Evolutionary conservation across 2,113 vertebrate species (phyloP), one percentile per base, ranked within the genome.

Genomic region (Hystrix cristata): DNA sequence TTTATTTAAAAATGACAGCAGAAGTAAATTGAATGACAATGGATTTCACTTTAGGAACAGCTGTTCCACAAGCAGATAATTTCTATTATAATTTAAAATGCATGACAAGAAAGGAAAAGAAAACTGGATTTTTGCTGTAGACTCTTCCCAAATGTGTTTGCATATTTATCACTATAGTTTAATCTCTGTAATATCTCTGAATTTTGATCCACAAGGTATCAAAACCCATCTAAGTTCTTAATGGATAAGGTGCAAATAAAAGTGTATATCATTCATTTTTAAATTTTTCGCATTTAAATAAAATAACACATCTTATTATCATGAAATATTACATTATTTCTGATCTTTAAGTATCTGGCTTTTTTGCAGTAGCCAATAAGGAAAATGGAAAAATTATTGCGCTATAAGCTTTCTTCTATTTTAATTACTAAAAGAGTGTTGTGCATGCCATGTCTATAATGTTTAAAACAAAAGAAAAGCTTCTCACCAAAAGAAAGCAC

Each of bases 11-110:
- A 74, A 31, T 57, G 5, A 93, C 80, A 83, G 67, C 0, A 96
- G 82, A 93, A 92, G 48, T 94, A 97, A 97, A 97, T 97, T 84
- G 62, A 95, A 34, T 2, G 38, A 94, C 94, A 98, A 95, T 97
- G n/a, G 90, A 97, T 97, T 97, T 96, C 0, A 88, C 23, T 95
- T 97, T 46, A 62, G 5, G 48, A 93, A n/a, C 65, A 96, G 76
- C 81, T 95, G 34, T 93, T 95, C 74, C 93, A 55, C 7, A 79
- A 65, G 62, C 27, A 14, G 51, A 90, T 74, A 34, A 2, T 92
- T 88, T 38, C 7, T 11, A 81, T 48, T 1, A 10, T 15, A 67
- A 95, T 97, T 93, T 38, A 34, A 97, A 89, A 48, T 46, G 65
- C 8, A 27, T 1, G 53, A 76, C 43, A 53, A 60, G 65, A 65